Base-by-base conservation (phyloP, 92 coral and sea anemone genomes). In the Zoanthus gigantus region DNA sequence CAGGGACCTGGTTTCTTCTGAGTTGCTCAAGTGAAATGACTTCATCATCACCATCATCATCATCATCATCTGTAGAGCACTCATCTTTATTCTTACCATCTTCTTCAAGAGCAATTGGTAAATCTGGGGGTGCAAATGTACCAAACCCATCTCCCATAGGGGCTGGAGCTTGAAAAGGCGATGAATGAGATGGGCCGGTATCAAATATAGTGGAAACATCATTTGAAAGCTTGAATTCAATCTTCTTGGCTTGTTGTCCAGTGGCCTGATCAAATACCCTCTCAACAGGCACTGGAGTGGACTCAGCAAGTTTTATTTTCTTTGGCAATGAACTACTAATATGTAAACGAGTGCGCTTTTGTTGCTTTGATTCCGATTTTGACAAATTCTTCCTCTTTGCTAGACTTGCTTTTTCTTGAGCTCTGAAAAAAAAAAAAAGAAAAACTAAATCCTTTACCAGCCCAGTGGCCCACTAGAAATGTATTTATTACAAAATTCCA, bases 131-230 rank as follows among this genome's bases (percentile, higher is more conserved):
- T 48, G 94, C 99, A 94, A 97, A 97, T 58, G 79, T 92, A 11
- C 99, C 99, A 87, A 97, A 97, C 4, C 99, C 99, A 58, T 89
- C 95, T 6, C 84, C 46, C 32, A 50, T 84, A 18, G 83, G 32
- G 13, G 88, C 76, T 60, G 50, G 57, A 17, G 71, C 71, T n/a
- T 73, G 92, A 46, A 84, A 17, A 9, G 56, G 18, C 23, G 84
- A 60, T 66, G 14, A 47, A 66, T 46, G 74, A n/a, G 92, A 91
- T 50, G 94, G 94, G 23, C 94, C 98, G 37, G 94, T 89, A 54
- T 97, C 99, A 91, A 97, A 97, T 78, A 97, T 95, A 18, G 96
- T 92, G n/a, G 99, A 90, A 13, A 97, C 95, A 0, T 98, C 95
- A 54, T 97, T 98, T 0, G 95, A 92, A 44, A 97, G 93, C 77